Evolutionary conservation across 2,113 vertebrate species (phyloP).

Genomic region (Lanius ludovicianus): DNA sequence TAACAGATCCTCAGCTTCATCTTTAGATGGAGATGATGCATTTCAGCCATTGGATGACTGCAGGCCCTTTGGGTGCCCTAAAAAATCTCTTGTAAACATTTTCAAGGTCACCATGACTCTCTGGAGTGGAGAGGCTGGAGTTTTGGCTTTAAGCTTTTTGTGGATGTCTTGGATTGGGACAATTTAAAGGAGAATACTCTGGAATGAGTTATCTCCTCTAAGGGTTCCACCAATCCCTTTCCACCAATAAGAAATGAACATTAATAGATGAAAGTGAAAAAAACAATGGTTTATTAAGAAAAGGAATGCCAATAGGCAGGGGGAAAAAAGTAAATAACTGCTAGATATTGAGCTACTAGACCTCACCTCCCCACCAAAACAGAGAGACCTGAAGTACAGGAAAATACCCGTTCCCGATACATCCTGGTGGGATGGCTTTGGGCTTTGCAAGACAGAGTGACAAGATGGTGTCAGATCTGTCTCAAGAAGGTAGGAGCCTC

Average conservation of each 20-base stretch:
- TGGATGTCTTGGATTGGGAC: background rate
- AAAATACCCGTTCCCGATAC: rapidly evolving
- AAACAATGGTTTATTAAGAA: background rate
- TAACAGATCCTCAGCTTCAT: background rate
- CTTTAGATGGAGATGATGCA: background rate
- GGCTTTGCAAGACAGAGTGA: background rate
- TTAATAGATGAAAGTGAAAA: background rate
- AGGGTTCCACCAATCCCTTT: background rate
- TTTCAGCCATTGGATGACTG: background rate
- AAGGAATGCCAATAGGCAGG: background rate
- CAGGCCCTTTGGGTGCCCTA: background rate
- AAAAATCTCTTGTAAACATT: background rate
- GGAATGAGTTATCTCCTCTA: background rate
- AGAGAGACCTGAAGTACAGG: background rate
- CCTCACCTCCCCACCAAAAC: background rate
- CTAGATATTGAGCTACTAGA: background rate
- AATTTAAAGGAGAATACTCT: background rate
- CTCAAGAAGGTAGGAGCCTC: background rate
- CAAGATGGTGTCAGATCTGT: background rate
- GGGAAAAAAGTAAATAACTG: background rate
- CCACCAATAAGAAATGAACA: background rate
- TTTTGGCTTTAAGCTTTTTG: background rate
- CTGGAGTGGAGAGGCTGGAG: background rate
- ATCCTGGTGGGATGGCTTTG: background rate
- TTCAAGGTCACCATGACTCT: background rate